Percentiles rank a stretch among this genome's conserved stretches.
Conservation (phyloP, 2,113 vertebrate species). For the Zosterops pallidus region DNA sequence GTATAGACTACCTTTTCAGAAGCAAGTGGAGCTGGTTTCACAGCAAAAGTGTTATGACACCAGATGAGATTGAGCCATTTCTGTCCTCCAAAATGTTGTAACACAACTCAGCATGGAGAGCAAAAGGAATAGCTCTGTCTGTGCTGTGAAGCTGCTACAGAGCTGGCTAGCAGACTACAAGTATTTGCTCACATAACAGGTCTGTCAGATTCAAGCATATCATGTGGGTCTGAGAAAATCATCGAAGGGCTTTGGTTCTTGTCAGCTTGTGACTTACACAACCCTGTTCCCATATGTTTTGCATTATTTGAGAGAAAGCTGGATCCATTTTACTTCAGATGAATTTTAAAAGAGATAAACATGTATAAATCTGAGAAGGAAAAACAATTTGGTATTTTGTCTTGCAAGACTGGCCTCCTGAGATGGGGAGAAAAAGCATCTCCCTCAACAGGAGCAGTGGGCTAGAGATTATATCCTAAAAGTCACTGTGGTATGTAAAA, state of each 20-base stretch:
- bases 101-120: neutral
- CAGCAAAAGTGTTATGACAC: neutral
- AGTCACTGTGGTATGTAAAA: neutral
- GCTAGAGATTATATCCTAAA: neutral
- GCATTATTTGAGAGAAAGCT: conserved; percentile 59
- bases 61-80: neutral
- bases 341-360: conserved; percentile 56
- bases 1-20: neutral
- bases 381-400: conserved; percentile 58
- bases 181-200: conserved; percentile 4
- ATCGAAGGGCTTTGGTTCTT: conserved; percentile 50
- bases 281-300: conserved; percentile 57
- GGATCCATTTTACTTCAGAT: conserved; percentile 62
- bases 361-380: conserved; percentile 49
- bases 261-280: conserved; percentile 57
- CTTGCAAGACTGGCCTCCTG: conserved; percentile 5
- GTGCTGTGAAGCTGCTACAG: neutral
- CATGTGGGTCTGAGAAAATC: conserved; percentile 47
- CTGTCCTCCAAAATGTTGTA: neutral
- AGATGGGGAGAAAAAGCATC: neutral
- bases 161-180: neutral
- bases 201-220: conserved; percentile 43
- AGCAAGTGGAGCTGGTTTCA: neutral
- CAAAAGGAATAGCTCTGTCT: neutral
- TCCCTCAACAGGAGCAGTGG: neutral